Percentiles rank a stretch among this genome's conserved stretches.
These are phyloP conservation scores for Magallana angulata DNA, from an alignment of 1,140 invertebrate species.

Conservation along the genomic window DNA sequence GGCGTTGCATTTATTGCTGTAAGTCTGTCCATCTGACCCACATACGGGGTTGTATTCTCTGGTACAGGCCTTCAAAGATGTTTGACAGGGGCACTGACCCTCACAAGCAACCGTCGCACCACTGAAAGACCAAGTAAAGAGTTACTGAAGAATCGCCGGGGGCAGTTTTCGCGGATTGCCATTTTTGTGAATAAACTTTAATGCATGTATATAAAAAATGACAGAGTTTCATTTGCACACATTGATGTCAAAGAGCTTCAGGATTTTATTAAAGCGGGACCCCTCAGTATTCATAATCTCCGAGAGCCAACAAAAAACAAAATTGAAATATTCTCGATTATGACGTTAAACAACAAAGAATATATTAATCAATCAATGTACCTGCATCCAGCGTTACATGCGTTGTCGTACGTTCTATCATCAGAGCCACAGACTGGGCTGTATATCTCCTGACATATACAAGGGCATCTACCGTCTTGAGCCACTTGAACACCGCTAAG, in stretches of 20 bases:
- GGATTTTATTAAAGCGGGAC: too few species aligned
- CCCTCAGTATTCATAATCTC: too few species aligned
- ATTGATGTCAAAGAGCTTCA: too few species aligned
- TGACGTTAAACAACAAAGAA: too few species aligned
- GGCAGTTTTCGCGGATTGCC: too few species aligned
- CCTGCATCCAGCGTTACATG: neutral
- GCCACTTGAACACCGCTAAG: neutral
- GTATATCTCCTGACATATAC: neutral
- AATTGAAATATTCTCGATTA: too few species aligned
- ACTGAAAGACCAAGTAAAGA: neutral
- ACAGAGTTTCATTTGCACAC: too few species aligned
- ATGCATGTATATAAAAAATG: too few species aligned
- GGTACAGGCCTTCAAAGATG: neutral
- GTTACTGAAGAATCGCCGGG: neutral
- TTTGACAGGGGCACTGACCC: conserved; percentile 46
- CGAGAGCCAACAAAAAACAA: too few species aligned
- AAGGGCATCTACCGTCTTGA: neutral
- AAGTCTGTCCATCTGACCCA: conserved; percentile 39
- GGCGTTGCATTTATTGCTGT: conserved; percentile 36
- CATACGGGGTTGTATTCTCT: conserved; percentile 23
- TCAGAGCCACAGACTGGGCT: neutral
- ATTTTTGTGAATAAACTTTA: too few species aligned
- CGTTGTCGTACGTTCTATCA: neutral
- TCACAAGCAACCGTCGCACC: conserved; percentile 11
- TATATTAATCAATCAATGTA: too few species aligned